These are phyloP conservation scores for Aphelinus atriplicis DNA, from an alignment of 1,140 invertebrate genomes.

Conservation along the genomic window DNA sequence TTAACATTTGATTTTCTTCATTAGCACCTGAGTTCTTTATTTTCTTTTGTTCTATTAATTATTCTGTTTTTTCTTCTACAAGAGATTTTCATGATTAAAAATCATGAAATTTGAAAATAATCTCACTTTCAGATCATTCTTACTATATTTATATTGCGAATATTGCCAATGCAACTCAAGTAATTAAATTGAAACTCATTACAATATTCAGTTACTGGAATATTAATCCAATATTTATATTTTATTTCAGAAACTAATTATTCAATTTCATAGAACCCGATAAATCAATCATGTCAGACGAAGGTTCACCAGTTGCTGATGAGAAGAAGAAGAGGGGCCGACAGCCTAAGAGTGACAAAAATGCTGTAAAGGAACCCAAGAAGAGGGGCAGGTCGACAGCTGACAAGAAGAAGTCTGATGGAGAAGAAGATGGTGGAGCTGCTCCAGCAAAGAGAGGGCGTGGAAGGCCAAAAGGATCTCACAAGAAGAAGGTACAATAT, in stretches of 20 bases:
- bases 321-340: conserved; percentile 65
- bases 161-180: no score
- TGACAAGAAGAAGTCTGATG: conserved; percentile 64
- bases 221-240: neutral
- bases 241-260: neutral
- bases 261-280: neutral
- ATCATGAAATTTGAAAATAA: no score
- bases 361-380: conserved; percentile 61
- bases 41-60: no score
- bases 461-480: conserved; percentile 64
- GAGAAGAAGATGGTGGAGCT: conserved; percentile 61
- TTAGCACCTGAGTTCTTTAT: no score
- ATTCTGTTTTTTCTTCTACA: no score
- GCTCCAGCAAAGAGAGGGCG: conserved; percentile 65
- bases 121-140: no score
- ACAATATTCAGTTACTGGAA: neutral
- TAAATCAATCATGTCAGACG: conserved; percentile 61
- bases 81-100: no score
- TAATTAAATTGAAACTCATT: neutral
- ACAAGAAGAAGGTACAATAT: conserved; percentile 63
- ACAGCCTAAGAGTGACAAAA: conserved; percentile 61
- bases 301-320: conserved; percentile 62
- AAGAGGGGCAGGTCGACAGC: conserved; percentile 60
- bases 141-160: no score
- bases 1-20: no score